phyloP scores from a whole-genome alignment of 2,797 vertebrate species.

The Gambelia wislizenii region DNA sequence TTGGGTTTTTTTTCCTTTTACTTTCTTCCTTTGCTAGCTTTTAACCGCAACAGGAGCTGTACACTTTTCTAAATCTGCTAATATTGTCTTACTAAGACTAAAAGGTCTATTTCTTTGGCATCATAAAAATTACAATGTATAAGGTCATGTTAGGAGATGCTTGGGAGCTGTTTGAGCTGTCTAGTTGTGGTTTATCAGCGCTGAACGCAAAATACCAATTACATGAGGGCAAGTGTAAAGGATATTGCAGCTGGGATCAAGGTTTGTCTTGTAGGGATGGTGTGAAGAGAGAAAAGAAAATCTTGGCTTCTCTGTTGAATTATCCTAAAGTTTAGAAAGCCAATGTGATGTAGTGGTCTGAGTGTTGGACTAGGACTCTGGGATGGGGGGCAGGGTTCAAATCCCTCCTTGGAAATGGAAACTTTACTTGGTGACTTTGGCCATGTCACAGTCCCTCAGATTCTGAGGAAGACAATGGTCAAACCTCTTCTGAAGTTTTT shows the following conservation, averaged over 20 bases:
- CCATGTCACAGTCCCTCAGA: too few species aligned
- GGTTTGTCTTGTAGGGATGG: not conserved
- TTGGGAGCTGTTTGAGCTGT: constrained; percentile 47
- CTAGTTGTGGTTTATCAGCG: not conserved
- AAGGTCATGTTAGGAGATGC: constrained; percentile 35
- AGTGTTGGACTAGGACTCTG: too few species aligned
- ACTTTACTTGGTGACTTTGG: too few species aligned
- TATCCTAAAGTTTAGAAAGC: not conserved
- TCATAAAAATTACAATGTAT: constrained; percentile 39
- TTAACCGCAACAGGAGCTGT: not conserved
- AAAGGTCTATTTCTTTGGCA: constrained; percentile 17
- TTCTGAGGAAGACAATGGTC: too few species aligned
- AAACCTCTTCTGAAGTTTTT: too few species aligned
- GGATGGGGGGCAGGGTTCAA: too few species aligned
- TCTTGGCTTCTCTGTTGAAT: not conserved
- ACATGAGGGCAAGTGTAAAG: constrained; percentile 37
- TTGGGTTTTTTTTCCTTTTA: too few species aligned
- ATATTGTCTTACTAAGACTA: not conserved
- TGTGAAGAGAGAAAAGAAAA: not conserved
- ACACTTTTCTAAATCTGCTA: constrained; percentile 5
- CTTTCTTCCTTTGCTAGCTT: not conserved
- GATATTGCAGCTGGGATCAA: not conserved
- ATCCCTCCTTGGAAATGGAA: not conserved
- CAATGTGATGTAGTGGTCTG: not conserved
- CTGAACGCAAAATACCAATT: constrained; percentile 47